A percentile compares a stretch with the other conserved stretches of the same genome.
phyloP scores from a whole-genome alignment of 2,888 invertebrate species.

The Lithophane leautieri region DNA sequence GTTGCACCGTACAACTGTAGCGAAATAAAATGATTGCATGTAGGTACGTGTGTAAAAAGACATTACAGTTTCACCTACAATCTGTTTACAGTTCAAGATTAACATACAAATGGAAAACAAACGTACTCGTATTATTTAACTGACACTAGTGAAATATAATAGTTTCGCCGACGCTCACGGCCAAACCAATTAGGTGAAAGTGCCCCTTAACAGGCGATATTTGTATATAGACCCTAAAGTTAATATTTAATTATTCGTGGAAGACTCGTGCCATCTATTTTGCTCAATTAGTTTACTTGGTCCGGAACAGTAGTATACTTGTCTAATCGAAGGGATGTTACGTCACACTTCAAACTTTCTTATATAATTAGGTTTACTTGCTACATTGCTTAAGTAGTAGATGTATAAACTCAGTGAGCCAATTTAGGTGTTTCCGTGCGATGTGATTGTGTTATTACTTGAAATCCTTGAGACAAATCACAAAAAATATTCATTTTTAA shows the following conservation, averaged over 20 bases:
- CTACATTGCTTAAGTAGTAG: conserved; percentile 10
- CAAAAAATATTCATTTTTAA: conserved; percentile 23
- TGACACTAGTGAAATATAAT: conserved; percentile 23
- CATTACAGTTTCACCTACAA: conserved; percentile 17
- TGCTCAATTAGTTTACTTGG: conserved; percentile 56
- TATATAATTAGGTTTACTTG: conserved; percentile 13
- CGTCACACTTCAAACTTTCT: conserved; percentile 37
- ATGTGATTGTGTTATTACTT: conserved; percentile 24
- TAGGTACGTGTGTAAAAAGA: conserved; percentile 16
- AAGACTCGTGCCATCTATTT: conserved; percentile 58
- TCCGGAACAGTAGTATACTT: conserved; percentile 36
- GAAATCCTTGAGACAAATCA: conserved; percentile 50
- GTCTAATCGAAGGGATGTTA: conserved; percentile 33
- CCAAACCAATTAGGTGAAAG: conserved; percentile 44
- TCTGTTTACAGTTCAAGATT: conserved; percentile 26
- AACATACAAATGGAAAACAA: conserved; percentile 32
- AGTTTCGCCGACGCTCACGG: conserved; percentile 2
- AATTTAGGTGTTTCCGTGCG: conserved; percentile 1
- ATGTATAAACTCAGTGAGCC: neutral
- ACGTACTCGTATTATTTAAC: conserved; percentile 20
- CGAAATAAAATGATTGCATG: conserved; percentile 29
- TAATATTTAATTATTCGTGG: conserved; percentile 64
- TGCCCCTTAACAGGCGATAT: conserved; percentile 49
- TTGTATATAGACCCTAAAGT: conserved; percentile 54
- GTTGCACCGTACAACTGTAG: conserved; percentile 6